Base-by-base conservation (phyloP, 2,888 invertebrate genomes). In the Bembecia ichneumoniformis region DNA sequence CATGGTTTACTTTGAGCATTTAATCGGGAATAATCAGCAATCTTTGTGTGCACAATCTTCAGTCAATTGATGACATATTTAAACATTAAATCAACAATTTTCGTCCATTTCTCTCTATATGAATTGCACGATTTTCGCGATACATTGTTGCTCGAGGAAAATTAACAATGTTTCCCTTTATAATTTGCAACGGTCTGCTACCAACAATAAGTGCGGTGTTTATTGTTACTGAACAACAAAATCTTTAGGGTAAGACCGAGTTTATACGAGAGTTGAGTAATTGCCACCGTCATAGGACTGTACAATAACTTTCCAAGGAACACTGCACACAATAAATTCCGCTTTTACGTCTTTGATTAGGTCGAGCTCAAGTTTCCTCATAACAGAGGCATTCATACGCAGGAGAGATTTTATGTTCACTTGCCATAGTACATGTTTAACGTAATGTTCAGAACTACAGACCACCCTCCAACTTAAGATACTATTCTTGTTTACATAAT, bases 331-430 rank as follows among this genome's bases (percentile, higher is more conserved):
- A 81, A 82, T 84, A 84, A 83, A 83, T 79, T 81, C 71, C 71
- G 73, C 77, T 80, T 82, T 81, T 80, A 80, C 74, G 74, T 78
- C 77, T 83, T 82, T 86, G 83, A 86, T 86, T 84, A 81, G 82
- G 75, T 59, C 53, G 58, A 61, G 71, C 77, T 86, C 84, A 68
- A 65, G 82, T 87, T 86, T 77, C 86, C 65, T 62, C 70, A 66
- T 71, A 72, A 71, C 68, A 69, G 64, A 63, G 60, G 62, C 63
- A 62, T 68, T 72, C 70, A 69, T 69, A 69, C 65, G 63, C 64
- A 55, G 61, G 59, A 60, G 45, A 54, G 63, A 62, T 62, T 66
- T 64, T 64, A 66, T 61, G 63, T 60, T 62, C 59, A 58, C 59
- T 62, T 56, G 65, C 63, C 53, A 64, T 62, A 68, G 64, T 63